These are phyloP conservation scores for Drosophila ogumai DNA, from an alignment of 1,140 invertebrate genomes.

Conservation along the genomic window DNA sequence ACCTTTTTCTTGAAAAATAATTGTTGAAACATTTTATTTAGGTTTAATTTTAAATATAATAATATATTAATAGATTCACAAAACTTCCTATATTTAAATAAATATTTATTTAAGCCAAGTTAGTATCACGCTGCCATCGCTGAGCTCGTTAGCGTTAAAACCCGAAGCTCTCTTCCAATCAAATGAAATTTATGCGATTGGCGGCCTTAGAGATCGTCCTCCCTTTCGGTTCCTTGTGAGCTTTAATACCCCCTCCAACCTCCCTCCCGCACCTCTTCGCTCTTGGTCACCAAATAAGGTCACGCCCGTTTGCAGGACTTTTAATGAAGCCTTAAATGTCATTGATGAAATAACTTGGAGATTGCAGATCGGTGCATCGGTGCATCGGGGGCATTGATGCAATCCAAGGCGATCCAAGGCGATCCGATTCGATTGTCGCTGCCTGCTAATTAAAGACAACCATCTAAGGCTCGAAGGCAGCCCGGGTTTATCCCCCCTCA, in stretches of 20 bases:
- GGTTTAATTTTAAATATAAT: too few relatives aligned
- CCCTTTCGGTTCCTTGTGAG: slow-evolving; percentile 36
- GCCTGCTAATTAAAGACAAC: slow-evolving; percentile 74
- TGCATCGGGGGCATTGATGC: slow-evolving; percentile 7
- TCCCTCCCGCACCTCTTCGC: background rate
- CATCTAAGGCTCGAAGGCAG: slow-evolving; percentile 58
- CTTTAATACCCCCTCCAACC: background rate
- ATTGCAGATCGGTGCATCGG: background rate
- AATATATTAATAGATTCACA: too few relatives aligned
- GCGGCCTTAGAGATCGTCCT: slow-evolving; percentile 62
- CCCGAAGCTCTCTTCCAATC: slow-evolving; percentile 48
- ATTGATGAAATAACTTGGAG: slow-evolving; percentile 76
- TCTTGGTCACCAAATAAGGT: slow-evolving; percentile 63
- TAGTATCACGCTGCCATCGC: slow-evolving; percentile 44
- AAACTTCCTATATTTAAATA: background rate
- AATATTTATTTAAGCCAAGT: background rate
- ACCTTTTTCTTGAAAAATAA: too few relatives aligned
- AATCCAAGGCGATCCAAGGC: slow-evolving; percentile 8
- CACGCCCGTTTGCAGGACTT: slow-evolving; percentile 76
- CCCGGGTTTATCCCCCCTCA: too few relatives aligned
- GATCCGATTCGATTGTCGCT: slow-evolving; percentile 35
- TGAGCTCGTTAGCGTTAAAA: slow-evolving; percentile 61
- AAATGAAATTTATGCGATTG: slow-evolving; percentile 77
- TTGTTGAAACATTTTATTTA: too few relatives aligned
- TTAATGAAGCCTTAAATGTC: slow-evolving; percentile 84